Evolutionary conservation across 2,888 invertebrate species (phyloP).

Genomic region (Euplagia quadripunctaria): DNA sequence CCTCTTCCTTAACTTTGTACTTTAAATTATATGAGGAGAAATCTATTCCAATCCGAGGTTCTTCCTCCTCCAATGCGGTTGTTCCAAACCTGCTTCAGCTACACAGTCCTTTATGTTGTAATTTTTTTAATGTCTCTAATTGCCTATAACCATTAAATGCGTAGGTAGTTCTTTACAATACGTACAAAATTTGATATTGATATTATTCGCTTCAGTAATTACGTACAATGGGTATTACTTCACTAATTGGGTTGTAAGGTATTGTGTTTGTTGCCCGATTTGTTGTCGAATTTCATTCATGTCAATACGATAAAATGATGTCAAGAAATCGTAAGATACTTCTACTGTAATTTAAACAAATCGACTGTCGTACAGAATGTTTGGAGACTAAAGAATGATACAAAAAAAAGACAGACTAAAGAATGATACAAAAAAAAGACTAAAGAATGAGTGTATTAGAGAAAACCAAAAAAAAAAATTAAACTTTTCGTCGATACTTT

Average conservation of each 20-base stretch:
- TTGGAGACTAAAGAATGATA: background rate
- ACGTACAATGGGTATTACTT: conserved; percentile 13
- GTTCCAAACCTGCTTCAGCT: too few species aligned
- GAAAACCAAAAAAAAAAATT: too few species aligned
- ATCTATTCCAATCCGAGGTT: too few species aligned
- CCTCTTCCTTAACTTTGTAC: too few species aligned
- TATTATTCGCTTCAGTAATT: conserved; percentile 5
- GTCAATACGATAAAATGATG: background rate
- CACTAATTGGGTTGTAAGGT: conserved; percentile 16
- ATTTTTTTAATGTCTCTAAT: background rate
- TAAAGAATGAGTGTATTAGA: too few species aligned
- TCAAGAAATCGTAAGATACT: background rate
- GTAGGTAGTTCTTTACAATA: background rate
- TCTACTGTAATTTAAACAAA: background rate
- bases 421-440: too few species aligned
- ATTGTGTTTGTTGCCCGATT: conserved; percentile 2
- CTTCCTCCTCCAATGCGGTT: too few species aligned
- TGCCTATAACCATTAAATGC: background rate
- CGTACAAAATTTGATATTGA: conserved; percentile 4
- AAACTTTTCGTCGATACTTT: too few species aligned
- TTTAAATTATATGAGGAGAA: too few species aligned
- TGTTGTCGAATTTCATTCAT: background rate
- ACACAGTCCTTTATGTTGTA: background rate
- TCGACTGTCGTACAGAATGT: background rate
- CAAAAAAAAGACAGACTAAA: too few species aligned